phyloP scores from a whole-genome alignment of 2,113 vertebrate genomes.

The Tauraco erythrolophus region DNA sequence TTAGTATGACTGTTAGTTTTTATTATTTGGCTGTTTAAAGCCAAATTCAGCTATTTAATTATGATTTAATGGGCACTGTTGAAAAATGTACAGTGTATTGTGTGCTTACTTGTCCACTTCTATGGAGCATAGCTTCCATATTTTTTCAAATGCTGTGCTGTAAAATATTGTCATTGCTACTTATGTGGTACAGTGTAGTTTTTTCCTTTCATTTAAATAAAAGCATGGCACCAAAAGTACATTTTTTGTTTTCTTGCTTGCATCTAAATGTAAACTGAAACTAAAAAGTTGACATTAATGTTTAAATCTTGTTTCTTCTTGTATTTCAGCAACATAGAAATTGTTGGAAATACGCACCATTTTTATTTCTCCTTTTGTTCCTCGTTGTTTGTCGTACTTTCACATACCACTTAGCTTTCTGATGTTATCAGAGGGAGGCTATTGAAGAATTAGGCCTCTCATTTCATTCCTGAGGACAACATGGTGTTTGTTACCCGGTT shows the following conservation, averaged over 20 bases:
- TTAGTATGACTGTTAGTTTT: slow-evolving; percentile 73
- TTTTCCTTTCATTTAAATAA: slow-evolving; percentile 89
- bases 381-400: background rate
- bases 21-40: slow-evolving; percentile 84
- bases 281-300: background rate
- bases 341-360: background rate
- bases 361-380: background rate
- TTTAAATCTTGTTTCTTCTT: background rate
- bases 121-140: slow-evolving; percentile 76
- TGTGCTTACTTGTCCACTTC: slow-evolving; percentile 78
- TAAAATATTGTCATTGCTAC: slow-evolving; percentile 83
- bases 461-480: background rate
- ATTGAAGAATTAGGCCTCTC: background rate
- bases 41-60: slow-evolving; percentile 77
- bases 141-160: slow-evolving; percentile 84
- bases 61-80: slow-evolving; percentile 75
- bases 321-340: background rate
- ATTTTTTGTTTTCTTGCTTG: slow-evolving; percentile 29
- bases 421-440: background rate
- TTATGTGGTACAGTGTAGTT: slow-evolving; percentile 81
- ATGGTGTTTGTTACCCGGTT: background rate
- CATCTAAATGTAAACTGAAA: background rate
- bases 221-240: slow-evolving; percentile 89
- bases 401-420: background rate
- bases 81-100: slow-evolving; percentile 81